These are phyloP conservation scores for Phalanger gymnotis DNA, from an alignment of 2,797 vertebrate genomes.

Conservation along the genomic window DNA sequence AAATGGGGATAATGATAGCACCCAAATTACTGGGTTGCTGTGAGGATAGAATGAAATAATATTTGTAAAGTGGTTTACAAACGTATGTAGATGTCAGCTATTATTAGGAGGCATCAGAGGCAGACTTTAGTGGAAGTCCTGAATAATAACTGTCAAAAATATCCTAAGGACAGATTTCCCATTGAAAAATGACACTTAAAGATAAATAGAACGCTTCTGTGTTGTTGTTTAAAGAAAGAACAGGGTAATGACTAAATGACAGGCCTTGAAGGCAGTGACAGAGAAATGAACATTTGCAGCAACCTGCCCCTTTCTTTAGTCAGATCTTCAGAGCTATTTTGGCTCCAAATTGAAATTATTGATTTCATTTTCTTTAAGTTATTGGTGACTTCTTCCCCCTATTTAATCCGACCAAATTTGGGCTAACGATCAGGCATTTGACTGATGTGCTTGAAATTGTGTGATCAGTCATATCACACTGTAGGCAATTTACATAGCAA, in stretches of 20 bases:
- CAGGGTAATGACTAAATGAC: not conserved
- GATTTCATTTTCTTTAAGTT: conserved; percentile 50
- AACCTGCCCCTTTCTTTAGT: not conserved
- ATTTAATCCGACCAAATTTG: not conserved
- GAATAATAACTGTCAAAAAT: conserved; percentile 27
- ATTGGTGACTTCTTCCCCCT: conserved; percentile 12
- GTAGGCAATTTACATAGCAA: not conserved
- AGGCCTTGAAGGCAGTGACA: not conserved
- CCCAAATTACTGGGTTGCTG: not conserved
- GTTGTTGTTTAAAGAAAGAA: conserved; percentile 5
- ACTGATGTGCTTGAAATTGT: not conserved
- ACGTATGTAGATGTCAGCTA: not conserved
- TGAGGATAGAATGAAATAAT: not conserved
- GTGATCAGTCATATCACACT: not conserved
- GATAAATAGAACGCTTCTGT: conserved; percentile 27
- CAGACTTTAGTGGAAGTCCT: not conserved
- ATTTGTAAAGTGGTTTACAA: not conserved
- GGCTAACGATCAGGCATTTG: not conserved
- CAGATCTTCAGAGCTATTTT: not conserved
- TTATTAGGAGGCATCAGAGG: not conserved
- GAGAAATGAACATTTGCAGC: conserved; percentile 35
- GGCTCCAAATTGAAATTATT: conserved; percentile 21
- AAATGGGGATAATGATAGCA: not conserved
- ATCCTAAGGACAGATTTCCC: conserved; percentile 31
- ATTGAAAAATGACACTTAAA: conserved; percentile 29